Evolutionary conservation across 1,140 invertebrate genomes (phyloP).

Genomic region (Mamestra configurata): DNA sequence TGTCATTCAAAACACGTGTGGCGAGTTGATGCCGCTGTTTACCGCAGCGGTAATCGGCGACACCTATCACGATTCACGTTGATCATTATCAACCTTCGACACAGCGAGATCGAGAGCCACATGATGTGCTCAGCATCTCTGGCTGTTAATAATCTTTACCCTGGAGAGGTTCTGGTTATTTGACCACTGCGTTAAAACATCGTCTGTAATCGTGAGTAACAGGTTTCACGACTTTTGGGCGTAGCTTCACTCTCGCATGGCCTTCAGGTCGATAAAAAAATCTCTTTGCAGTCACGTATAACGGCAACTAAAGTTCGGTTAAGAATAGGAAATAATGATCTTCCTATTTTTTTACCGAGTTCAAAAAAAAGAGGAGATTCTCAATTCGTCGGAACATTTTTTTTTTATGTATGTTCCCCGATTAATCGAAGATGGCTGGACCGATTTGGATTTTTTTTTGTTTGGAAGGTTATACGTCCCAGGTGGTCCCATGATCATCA

Average conservation of each 20-base stretch:
- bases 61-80: slow-evolving; percentile 29
- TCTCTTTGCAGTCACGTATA: neutral
- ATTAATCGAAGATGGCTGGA: too few relatives aligned
- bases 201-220: neutral
- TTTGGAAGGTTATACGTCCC: too few relatives aligned
- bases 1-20: slow-evolving; percentile 28
- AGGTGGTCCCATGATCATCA: too few relatives aligned
- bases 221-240: neutral
- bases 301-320: neutral
- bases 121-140: neutral
- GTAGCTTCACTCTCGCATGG: neutral
- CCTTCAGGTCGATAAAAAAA: neutral
- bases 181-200: slow-evolving; percentile 1
- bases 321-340: neutral
- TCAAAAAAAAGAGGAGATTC: too few relatives aligned
- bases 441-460: too few relatives aligned
- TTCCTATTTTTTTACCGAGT: neutral
- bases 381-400: too few relatives aligned
- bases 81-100: slow-evolving; percentile 20
- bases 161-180: neutral
- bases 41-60: slow-evolving; percentile 26
- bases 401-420: too few relatives aligned
- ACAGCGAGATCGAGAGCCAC: neutral
- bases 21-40: slow-evolving; percentile 20
- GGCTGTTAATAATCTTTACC: neutral